phyloP scores from a whole-genome alignment of 1,140 invertebrate species.

The Leptinotarsa defecta region DNA sequence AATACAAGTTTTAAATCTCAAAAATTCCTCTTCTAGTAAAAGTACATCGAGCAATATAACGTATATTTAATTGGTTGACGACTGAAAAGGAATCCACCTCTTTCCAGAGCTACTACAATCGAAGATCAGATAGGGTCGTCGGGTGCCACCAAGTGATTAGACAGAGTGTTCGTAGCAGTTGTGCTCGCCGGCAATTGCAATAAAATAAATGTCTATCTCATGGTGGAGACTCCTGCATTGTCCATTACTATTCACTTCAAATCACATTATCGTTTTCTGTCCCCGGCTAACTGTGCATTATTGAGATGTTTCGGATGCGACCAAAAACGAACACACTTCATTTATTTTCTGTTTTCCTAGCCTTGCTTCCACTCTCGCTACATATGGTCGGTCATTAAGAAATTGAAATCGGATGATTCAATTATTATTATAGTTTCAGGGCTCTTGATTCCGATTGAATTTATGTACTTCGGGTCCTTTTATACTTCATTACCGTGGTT shows the following conservation, averaged over 20 bases:
- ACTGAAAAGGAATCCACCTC: background rate
- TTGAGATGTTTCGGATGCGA: slow-evolving; percentile 24
- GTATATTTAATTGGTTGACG: too few species aligned
- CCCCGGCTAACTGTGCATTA: slow-evolving; percentile 25
- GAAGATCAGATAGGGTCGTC: slow-evolving; percentile 1
- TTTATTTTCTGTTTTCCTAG: slow-evolving; percentile 10
- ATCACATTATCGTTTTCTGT: slow-evolving; percentile 39
- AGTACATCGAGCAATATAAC: too few species aligned
- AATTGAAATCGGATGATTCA: slow-evolving; percentile 15
- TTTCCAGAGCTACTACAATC: background rate
- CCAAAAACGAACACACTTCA: slow-evolving; percentile 23
- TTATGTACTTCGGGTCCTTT: too few species aligned
- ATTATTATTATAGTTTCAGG: background rate
- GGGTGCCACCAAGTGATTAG: slow-evolving; percentile 38
- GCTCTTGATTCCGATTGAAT: too few species aligned
- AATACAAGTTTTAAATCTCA: too few species aligned
- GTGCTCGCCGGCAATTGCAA: slow-evolving; percentile 43
- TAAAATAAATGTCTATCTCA: slow-evolving; percentile 48
- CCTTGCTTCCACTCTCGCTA: background rate
- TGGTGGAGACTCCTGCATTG: slow-evolving; percentile 29
- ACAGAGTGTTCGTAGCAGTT: slow-evolving; percentile 45
- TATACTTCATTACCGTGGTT: too few species aligned
- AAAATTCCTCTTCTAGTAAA: too few species aligned
- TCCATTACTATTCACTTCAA: slow-evolving; percentile 44
- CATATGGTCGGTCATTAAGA: slow-evolving; percentile 15